Evolutionary conservation across 2,797 vertebrate species (phyloP).

Genomic region (Lithobates sylvaticus): DNA sequence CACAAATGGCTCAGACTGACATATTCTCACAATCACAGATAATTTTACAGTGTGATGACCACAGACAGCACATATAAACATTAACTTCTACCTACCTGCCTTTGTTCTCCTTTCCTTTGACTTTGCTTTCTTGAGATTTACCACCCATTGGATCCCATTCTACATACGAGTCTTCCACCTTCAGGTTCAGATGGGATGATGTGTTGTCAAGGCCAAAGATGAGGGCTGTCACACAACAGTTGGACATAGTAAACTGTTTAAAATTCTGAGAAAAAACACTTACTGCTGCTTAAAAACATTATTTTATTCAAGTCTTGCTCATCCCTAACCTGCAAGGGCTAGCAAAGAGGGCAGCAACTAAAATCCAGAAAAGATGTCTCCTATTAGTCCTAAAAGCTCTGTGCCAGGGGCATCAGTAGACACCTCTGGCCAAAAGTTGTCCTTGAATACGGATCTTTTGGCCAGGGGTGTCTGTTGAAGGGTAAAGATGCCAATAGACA

Average conservation of each 20-base stretch:
- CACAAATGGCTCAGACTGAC: constrained; percentile 8
- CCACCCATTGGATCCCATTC: constrained; percentile 93
- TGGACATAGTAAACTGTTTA: constrained; percentile 31
- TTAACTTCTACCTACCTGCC: constrained; percentile 79
- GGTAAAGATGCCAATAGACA: no score
- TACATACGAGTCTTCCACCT: constrained; percentile 85
- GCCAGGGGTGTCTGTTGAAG: no score
- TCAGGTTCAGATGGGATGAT: constrained; percentile 89
- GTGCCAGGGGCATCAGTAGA: neutral
- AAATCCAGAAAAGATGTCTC: no score
- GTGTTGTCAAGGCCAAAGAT: constrained; percentile 86
- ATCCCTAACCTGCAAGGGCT: no score
- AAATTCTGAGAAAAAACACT: neutral
- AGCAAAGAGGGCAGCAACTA: no score
- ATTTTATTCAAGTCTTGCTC: no score
- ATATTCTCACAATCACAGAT: neutral
- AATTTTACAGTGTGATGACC: neutral
- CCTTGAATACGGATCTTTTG: no score
- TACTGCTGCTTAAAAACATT: no score
- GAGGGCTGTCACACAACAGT: constrained; percentile 79
- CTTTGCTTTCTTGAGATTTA: constrained; percentile 87
- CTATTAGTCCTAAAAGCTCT: no score
- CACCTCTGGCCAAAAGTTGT: neutral
- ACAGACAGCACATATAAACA: neutral
- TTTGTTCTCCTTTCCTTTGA: constrained; percentile 90